These are phyloP conservation scores for Camelus dromedarius DNA, from an alignment of 2,113 vertebrate genomes.

Conservation along the genomic window DNA sequence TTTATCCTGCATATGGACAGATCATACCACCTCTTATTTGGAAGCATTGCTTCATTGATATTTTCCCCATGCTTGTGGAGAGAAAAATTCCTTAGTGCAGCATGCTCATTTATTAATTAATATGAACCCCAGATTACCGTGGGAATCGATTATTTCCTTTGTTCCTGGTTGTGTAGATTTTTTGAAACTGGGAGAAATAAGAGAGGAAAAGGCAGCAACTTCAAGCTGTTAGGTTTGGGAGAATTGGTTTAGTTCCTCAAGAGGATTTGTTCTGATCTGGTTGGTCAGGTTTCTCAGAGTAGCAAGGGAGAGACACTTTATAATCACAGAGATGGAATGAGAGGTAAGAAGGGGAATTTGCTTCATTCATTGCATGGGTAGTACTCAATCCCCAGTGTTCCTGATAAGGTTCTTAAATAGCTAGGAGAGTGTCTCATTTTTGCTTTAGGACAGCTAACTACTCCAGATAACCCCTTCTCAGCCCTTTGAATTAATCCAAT, in stretches of 20 bases:
- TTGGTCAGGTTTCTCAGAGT: constrained; percentile 45
- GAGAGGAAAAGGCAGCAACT: background rate
- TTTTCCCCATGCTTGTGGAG: background rate
- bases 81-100: background rate
- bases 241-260: constrained; percentile 40
- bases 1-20: constrained; percentile 12
- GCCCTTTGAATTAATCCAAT: background rate
- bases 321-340: background rate
- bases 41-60: background rate
- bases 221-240: background rate
- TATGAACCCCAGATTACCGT: background rate
- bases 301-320: background rate
- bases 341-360: constrained; percentile 16
- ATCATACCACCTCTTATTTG: constrained; percentile 14
- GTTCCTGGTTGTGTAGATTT: constrained; percentile 29
- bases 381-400: background rate
- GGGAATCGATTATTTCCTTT: constrained; percentile 21
- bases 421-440: background rate
- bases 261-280: background rate
- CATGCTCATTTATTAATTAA: background rate
- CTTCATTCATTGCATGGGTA: background rate
- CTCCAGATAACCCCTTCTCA: background rate
- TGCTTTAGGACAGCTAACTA: background rate
- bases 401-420: background rate
- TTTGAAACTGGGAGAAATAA: constrained; percentile 21